Percentiles rank a stretch among this genome's conserved stretches.
phyloP scores from a whole-genome alignment of 2,797 vertebrate genomes.

The Halcyon badia region DNA sequence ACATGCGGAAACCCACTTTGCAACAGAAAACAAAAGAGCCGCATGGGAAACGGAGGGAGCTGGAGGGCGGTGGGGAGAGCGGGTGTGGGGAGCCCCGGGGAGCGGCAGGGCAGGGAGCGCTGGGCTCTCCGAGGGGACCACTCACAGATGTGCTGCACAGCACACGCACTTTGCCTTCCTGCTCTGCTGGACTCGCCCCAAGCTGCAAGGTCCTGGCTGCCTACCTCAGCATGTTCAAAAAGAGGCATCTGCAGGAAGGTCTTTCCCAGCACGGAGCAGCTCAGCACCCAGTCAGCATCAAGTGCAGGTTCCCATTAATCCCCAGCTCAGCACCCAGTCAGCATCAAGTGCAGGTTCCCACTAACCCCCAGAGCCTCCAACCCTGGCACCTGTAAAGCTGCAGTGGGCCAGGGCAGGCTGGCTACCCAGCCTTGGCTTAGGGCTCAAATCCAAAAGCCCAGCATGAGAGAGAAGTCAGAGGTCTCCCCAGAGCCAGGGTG shows the following conservation, averaged over 20 bases:
- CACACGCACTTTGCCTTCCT: neutral
- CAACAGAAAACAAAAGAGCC: neutral
- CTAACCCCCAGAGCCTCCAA: neutral
- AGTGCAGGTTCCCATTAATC: too few relatives aligned
- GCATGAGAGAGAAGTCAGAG: neutral
- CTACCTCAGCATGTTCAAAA: neutral
- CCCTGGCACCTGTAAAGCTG: accelerated
- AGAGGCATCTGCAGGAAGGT: neutral
- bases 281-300: neutral
- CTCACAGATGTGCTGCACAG: neutral
- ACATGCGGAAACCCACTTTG: neutral
- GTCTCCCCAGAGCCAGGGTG: neutral
- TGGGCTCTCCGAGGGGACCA: too few relatives aligned
- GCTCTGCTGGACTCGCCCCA: neutral
- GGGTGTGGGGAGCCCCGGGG: accelerated
- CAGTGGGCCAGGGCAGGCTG: neutral
- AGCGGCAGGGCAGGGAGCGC: neutral
- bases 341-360: neutral
- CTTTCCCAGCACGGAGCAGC: neutral
- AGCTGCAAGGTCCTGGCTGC: neutral
- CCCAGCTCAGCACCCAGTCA: neutral
- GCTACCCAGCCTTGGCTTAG: neutral
- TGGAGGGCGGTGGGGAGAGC: neutral
- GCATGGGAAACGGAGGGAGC: neutral
- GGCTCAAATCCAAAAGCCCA: neutral